A percentile compares a stretch with the other conserved stretches of the same genome.
Conservation (phyloP, 1,140 invertebrate species). For the Goniozus legneri region DNA sequence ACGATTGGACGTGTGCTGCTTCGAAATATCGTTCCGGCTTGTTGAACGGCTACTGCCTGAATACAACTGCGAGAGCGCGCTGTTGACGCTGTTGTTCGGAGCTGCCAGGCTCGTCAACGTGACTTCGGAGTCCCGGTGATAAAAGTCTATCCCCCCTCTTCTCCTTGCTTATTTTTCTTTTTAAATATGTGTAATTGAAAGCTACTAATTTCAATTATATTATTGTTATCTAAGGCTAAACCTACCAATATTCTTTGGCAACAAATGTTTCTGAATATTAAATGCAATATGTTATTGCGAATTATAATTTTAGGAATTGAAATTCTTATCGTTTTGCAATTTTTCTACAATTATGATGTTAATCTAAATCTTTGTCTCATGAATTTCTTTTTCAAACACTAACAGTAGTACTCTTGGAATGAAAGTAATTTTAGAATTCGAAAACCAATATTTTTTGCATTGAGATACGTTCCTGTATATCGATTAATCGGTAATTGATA, state of each 20-base stretch:
- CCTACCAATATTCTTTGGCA: no score
- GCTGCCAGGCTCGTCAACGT: slow-evolving; percentile 12
- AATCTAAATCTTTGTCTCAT: neutral
- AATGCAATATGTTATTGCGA: no score
- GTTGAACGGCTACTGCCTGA: slow-evolving; percentile 32
- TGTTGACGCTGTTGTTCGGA: neutral
- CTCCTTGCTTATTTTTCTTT: no score
- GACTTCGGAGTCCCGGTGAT: neutral
- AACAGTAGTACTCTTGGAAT: no score
- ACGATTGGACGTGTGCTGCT: neutral
- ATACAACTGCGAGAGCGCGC: slow-evolving; percentile 26
- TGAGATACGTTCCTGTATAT: neutral
- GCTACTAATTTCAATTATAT: no score
- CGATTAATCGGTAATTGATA: neutral
- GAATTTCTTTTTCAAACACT: neutral
- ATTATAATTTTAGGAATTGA: no score
- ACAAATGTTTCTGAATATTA: no score
- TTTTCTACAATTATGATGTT: neutral
- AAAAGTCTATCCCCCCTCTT: no score
- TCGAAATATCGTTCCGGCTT: slow-evolving; percentile 22
- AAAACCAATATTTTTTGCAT: neutral
- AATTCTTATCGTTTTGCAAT: no score
- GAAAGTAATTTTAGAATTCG: no score
- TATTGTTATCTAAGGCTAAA: no score
- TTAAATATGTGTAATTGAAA: no score